Percentiles rank a stretch among this genome's conserved stretches.
phyloP scores from a whole-genome alignment of 2,888 invertebrate species.

The Spisula subtruncata region DNA sequence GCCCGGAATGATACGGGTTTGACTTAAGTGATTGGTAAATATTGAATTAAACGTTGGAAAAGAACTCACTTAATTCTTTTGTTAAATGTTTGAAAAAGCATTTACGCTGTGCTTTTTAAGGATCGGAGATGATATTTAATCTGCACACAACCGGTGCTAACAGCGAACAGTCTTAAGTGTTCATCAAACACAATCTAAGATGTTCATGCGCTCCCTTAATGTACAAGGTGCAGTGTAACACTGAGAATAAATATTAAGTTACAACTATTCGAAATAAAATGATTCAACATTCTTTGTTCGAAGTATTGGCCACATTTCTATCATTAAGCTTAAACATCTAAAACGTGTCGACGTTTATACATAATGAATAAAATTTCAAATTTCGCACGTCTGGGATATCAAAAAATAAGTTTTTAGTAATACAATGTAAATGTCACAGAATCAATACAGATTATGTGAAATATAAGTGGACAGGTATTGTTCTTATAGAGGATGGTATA shows the following conservation, averaged over 20 bases:
- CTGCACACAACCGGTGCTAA: slow-evolving; percentile 31
- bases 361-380: no score
- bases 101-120: slow-evolving; percentile 52
- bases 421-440: no score
- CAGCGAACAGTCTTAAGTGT: not conserved
- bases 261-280: not conserved
- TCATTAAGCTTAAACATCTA: not conserved
- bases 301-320: not conserved
- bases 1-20: slow-evolving; percentile 57
- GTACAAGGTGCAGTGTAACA: not conserved
- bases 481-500: no score
- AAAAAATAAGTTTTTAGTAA: no score
- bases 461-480: no score
- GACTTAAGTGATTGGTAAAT: slow-evolving; percentile 68
- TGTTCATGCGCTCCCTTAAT: not conserved
- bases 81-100: slow-evolving; percentile 38
- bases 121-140: slow-evolving; percentile 24
- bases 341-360: no score
- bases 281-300: not conserved
- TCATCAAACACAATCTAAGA: slow-evolving; percentile 16
- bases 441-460: no score
- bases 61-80: slow-evolving; percentile 47
- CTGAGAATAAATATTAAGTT: not conserved
- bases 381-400: no score
- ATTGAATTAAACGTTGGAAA: slow-evolving; percentile 56